A percentile compares a stretch with the other conserved stretches of the same genome.
Conservation (phyloP, 2,113 vertebrate species). For the Centropristis striata region DNA sequence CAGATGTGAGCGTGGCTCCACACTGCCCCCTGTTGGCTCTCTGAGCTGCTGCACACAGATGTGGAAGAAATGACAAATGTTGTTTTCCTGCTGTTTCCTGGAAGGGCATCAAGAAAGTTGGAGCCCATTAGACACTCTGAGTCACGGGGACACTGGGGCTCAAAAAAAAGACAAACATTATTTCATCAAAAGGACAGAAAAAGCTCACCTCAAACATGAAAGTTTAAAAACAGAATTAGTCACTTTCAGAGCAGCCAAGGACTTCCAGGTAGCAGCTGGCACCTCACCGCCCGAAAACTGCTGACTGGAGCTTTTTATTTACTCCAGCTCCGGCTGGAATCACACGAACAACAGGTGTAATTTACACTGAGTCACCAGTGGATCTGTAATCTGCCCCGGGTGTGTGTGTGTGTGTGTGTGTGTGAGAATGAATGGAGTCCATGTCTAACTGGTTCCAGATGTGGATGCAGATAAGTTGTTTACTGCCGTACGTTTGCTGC, state of each 20-base stretch:
- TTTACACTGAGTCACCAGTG: conserved; percentile 35
- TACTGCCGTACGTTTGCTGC: conserved; percentile 9
- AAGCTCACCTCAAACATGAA: conserved; percentile 19
- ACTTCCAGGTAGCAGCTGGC: conserved; percentile 63
- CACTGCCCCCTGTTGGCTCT: conserved; percentile 42
- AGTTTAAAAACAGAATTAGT: neutral
- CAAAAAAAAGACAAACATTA: conserved; percentile 1
- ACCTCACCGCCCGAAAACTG: conserved; percentile 1
- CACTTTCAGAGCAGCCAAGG: conserved; percentile 20
- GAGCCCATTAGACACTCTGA: conserved; percentile 34
- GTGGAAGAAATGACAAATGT: conserved; percentile 41
- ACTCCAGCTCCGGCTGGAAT: conserved; percentile 3
- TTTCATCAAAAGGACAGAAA: conserved; percentile 36
- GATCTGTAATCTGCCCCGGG: conserved; percentile 29
- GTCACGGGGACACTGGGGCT: conserved; percentile 24
- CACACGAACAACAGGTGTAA: conserved; percentile 56
- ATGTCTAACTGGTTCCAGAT: conserved; percentile 52
- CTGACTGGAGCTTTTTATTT: conserved; percentile 27
- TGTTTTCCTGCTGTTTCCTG: conserved; percentile 63
- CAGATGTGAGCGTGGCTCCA: neutral
- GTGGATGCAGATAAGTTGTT: conserved; percentile 50
- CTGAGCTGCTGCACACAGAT: neutral
- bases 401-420: conserved; percentile 1
- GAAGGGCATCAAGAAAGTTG: conserved; percentile 36
- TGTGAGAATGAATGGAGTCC: neutral